Evolutionary conservation across 2,113 vertebrate species (phyloP), one percentile per base, ranked within the genome.

Genomic region (Lucifuga dentata): DNA sequence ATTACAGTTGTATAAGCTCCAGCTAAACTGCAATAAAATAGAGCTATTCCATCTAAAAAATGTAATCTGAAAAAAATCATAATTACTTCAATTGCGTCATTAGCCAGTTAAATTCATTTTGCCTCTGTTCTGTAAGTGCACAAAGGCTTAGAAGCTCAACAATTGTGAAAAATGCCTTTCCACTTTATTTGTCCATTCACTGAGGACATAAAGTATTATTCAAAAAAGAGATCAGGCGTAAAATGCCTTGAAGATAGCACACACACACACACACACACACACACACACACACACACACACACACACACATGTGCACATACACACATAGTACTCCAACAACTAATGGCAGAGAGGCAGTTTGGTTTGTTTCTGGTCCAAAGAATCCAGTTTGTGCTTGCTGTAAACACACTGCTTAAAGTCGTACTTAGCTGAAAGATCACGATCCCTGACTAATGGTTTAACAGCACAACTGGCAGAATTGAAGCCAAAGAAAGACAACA

Each of bases 351-450:
- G 26, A 59, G 55, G 55, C 12, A 65, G 20, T 17, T 36, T 43
- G 23, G 41, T 75, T 60, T 65, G 43, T 74, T 46, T 80, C 39
- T 45, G 56, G 55, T 57, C 38, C 29, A 53, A 68, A 86, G 39
- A 63, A 59, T 13, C 40, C 58, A 50, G 60, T 68, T 81, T 56
- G 32, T 81, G 55, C 76, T 75, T 68, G 50, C 36, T 74, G 73
- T 76, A 75, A 80, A 69, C 58, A 62, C 65, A 46, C 19, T 51
- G 63, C 48, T 78, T 66, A 64, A 76, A 81, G 63, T 81, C 75
- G 53, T 50, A 44, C 64, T 83, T 72, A 39, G 36, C 60, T 76
- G 33, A 68, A 71, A 65, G 41, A 69, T 70, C 69, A 78, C 55
- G 67, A 67, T 73, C 50, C 38, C 41, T 56, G 56, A 64, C 51